Percentiles rank a stretch among this genome's conserved stretches.
Evolutionary conservation across 2,113 vertebrate species (phyloP).

Genomic region (Pandion haliaetus): DNA sequence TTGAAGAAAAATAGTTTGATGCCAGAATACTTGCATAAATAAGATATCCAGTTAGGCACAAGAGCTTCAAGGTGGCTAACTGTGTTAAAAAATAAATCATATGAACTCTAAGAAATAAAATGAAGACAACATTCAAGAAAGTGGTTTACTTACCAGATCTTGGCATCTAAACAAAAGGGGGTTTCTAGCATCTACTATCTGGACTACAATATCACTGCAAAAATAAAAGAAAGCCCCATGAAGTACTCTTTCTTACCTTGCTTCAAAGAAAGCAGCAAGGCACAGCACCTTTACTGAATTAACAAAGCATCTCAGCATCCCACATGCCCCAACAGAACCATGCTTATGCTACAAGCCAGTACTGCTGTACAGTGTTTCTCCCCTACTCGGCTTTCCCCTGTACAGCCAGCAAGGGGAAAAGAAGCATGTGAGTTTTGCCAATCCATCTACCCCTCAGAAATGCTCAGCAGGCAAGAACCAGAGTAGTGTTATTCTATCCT

Average conservation of each 20-base stretch:
- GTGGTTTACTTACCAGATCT: conserved; percentile 85
- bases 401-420: not conserved
- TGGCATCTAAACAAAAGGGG: conserved; percentile 92
- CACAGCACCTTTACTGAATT: not conserved
- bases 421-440: rapidly evolving
- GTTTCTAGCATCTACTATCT: conserved; percentile 96
- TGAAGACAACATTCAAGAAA: not conserved
- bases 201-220: conserved; percentile 90
- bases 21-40: not conserved
- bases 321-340: not conserved
- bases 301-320: not conserved
- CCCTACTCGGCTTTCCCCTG: not conserved
- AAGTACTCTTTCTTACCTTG: not conserved
- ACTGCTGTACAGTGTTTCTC: not conserved
- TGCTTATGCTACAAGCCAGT: not conserved
- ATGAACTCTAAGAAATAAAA: not conserved
- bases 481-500: not conserved
- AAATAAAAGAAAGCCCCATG: not conserved
- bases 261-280: not conserved
- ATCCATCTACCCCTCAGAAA: not conserved
- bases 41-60: not conserved
- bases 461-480: not conserved
- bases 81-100: not conserved
- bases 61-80: not conserved
- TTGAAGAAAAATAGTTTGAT: not conserved